These are phyloP conservation scores for Mallotus villosus DNA, from an alignment of 2,797 vertebrate genomes.

Conservation along the genomic window DNA sequence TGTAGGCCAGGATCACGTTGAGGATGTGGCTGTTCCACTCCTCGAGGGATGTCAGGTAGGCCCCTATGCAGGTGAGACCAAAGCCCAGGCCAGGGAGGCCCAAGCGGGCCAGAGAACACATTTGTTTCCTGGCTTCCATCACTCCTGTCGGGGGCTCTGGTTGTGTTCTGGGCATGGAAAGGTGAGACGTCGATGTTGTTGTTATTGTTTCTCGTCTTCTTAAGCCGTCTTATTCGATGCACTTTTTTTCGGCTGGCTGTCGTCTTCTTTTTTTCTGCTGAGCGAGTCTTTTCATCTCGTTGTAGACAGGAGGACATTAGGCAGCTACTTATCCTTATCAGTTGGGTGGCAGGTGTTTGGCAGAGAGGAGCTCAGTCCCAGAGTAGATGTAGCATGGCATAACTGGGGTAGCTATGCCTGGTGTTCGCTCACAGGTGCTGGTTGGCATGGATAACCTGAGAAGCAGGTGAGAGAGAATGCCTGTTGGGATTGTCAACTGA, in stretches of 20 bases:
- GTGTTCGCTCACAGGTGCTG: neutral
- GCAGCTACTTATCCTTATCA: neutral
- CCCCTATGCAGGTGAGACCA: neutral
- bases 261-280: no score
- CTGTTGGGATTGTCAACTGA: neutral
- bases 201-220: neutral
- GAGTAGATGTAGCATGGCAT: neutral
- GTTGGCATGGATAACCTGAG: neutral
- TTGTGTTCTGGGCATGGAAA: no score
- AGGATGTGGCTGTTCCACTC: neutral
- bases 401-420: neutral
- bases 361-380: neutral
- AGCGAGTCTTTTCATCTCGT: no score
- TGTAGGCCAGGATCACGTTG: neutral
- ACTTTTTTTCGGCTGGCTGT: neutral
- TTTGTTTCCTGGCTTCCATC: slow-evolving; percentile 16
- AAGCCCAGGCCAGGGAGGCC: neutral
- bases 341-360: neutral
- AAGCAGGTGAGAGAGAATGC: neutral
- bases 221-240: neutral
- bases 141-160: neutral
- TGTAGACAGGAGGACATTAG: no score
- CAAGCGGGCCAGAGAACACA: slow-evolving; percentile 12
- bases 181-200: neutral
- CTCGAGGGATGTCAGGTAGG: slow-evolving; percentile 1